Conservation (phyloP, 2,797 vertebrate species). For the Chiroxiphia lanceolata region DNA sequence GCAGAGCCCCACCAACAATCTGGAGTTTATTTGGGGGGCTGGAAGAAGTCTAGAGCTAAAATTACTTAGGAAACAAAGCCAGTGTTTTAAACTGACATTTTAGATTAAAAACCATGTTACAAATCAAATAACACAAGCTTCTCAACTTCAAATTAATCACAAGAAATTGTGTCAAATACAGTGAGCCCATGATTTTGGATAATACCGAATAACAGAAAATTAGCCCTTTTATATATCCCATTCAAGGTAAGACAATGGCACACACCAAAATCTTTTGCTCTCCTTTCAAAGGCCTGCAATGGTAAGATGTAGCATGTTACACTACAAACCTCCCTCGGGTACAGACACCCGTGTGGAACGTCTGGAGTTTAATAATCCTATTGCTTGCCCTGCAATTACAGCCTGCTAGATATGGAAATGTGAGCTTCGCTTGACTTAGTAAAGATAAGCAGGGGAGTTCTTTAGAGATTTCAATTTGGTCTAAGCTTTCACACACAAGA, state of each 20-base stretch:
- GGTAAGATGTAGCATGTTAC: background rate
- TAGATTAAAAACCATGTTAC: background rate
- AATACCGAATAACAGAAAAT: background rate
- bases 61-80: background rate
- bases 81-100: background rate
- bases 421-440: background rate
- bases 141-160: background rate
- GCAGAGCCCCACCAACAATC: background rate
- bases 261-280: background rate
- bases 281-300: background rate
- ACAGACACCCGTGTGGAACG: background rate
- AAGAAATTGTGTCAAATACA: background rate
- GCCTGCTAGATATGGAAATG: background rate
- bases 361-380: slow-evolving; percentile 33
- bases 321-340: background rate
- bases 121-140: background rate
- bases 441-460: slow-evolving; percentile 3
- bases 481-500: background rate
- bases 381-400: background rate
- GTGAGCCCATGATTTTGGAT: background rate
- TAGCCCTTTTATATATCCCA: background rate
- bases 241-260: background rate
- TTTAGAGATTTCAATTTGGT: background rate
- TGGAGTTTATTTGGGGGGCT: background rate
- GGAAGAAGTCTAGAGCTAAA: background rate